Evolutionary conservation across 2,797 vertebrate genomes (phyloP), one percentile per base, ranked within the genome.

Genomic region (Lacerta bilineata): DNA sequence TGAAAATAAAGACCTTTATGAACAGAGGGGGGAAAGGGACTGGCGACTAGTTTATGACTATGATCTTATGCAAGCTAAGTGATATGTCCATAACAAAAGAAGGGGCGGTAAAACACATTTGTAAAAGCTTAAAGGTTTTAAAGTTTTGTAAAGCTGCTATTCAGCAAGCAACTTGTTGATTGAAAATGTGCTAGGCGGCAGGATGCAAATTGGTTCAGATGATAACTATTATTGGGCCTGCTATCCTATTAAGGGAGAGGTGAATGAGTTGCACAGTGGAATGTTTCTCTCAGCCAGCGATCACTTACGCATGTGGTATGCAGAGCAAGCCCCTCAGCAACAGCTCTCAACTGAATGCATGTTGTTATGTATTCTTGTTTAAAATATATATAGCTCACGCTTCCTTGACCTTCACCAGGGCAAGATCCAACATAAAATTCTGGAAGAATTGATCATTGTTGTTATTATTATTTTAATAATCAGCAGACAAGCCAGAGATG

Each of bases 11-110:
- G 25, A 86, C 17, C 46, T 87, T 90, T 83, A 39, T 55, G 93
- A 84, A 88, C 85, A 75, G 69, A 82, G 80, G 74, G 33, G 61
- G 43, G 66, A 64, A 80, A 77, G 80, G n/a, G 90, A 94, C 36
- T 66, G 68, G 29, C 76, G 86, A 90, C 86, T 82, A 72, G 59
- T 61, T 59, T 18, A 71, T 89, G 88, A 39, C 71, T 91, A 71
- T 83, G 50, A 92, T 93, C 91, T 92, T 84, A 75, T 90, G 85
- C 68, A 83, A n/a, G 3, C n/a, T 85, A 92, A 91, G 76, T 90
- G 68, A 84, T 80, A 87, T 66, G 71, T 84, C 90, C 82, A 1
- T 79, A 80, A 75, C 82, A 91, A 93, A 92, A 92, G 78, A 17
- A 74, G 68, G 90, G 43, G 88, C 80, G 8, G 17, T 89, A 85